Base-by-base conservation (phyloP, 1,140 invertebrate genomes). In the Pteromalus puparum region DNA sequence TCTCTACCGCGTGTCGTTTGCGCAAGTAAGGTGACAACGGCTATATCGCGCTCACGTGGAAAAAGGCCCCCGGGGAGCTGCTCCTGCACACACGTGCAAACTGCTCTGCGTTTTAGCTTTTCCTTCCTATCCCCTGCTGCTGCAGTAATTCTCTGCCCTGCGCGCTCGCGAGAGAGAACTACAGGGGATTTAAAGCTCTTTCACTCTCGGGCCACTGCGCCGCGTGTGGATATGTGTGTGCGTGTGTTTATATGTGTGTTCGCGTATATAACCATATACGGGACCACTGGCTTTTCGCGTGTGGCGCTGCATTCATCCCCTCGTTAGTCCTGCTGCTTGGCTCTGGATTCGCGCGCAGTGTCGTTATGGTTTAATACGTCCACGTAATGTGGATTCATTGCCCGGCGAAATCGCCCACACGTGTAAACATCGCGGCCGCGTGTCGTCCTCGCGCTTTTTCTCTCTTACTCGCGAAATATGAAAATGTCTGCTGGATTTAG, bases 281-380 rank as follows among this genome's bases (percentile, higher is more conserved):
- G 24, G 18, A 81, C 76, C 65, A 84, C 83, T 84, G 86, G 87
- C 87, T 87, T 80, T 77, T 79, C 53, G 76, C 83, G 74, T 86
- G 80, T 82, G 68, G 78, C 74, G 78, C 82, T 80, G 87, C 87
- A 86, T 87, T 85, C 84, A 85, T 85, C 86, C 87, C 86, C 87
- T 87, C 87, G 88, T 88, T 88, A 88, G 85, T 86, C 85, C 86
- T 86, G 61, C 80, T 82, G 82, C 81, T 84, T 86, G 85, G 38
- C 77, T 67, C 61, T 83, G 81, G 87, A 87, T 86, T 88, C 87
- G 88, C 88, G 87, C 86, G 88, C 87, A 86, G 85, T 87, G 89
- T 89, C 89, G 90, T 91, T 90, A 90, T 88, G 90, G 88, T 90
- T 92, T 91, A 91, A 91, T 89, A 89, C 88, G 89, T 85, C 84